Evolutionary conservation across 1,140 invertebrate species (phyloP).

Genomic region (Leucophenga varia): DNA sequence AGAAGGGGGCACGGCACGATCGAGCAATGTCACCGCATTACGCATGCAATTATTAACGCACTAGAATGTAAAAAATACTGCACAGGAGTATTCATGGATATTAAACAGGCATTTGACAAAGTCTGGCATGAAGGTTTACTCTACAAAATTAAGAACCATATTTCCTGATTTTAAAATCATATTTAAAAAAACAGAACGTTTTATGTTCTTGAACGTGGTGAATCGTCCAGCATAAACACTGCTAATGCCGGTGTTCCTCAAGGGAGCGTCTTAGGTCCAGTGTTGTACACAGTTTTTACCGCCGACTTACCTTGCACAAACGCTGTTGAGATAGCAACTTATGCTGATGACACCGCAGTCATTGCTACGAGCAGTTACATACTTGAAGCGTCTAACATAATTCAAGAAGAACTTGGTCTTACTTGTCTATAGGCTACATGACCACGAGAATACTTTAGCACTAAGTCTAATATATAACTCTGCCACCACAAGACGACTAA

Average conservation of each 20-base stretch:
- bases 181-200: background rate
- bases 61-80: background rate
- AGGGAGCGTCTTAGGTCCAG: background rate
- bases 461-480: no score
- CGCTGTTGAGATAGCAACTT: slow-evolving; percentile 4
- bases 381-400: no score
- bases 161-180: background rate
- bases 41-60: background rate
- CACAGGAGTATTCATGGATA: background rate
- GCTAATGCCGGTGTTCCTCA: background rate
- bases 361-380: no score
- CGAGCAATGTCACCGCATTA: background rate
- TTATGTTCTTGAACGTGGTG: background rate
- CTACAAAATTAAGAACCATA: background rate
- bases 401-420: no score
- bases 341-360: slow-evolving; percentile 14
- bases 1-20: no score
- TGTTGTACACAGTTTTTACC: slow-evolving; percentile 1
- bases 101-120: background rate
- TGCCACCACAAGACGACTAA: no score
- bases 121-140: background rate
- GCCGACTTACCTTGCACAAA: background rate
- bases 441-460: no score
- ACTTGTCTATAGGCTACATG: no score
- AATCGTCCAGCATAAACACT: background rate